Evolutionary conservation across 2,113 vertebrate species (phyloP), one percentile per base, ranked within the genome.

Genomic region (Clupea harengus): DNA sequence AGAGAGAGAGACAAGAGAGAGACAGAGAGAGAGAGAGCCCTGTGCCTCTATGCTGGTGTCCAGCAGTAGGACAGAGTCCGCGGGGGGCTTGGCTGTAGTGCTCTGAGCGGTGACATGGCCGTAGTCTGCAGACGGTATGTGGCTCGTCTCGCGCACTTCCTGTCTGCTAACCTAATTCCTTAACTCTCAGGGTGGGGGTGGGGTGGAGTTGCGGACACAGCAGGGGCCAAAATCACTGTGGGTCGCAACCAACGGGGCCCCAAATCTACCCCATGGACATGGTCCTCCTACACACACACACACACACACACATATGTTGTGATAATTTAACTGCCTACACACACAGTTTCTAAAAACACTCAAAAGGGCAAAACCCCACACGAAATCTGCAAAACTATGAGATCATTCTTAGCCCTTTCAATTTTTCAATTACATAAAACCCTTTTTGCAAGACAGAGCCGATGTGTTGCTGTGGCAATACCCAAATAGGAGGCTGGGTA

Each of bases 101-200:
- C 28, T 39, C 5, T 6, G 64, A 78, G 25, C 28, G 13, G 72
- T 32, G 72, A 78, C 72, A 78, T 32, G 32, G 72, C 72, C 11
- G 72, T 13, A 83, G 60, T 57, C 64, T 81, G 15, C 32, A 82
- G 82, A 78, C 82, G 60, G 75, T 81, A 80, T 78, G 86, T 46
- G 82, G 28, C 83, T 82, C 46, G 25, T 87, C 87, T 86, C 50
- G 50, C 67, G 82, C 17, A 85, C 82, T 88, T 89, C 87, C 85
- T 88, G 87, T 89, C 85, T 89, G 87, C 45, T 87, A 81, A 83
- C 82, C 78, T 83, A 28, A 88, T 89, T 87, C 83, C 50, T 82
- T 81, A 72, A n/a, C 20, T 64, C 83, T 82, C 81, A 82, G 86
- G 25, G 83, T 32, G 47, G 28, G 20, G 81, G 64, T 11, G 4